These are phyloP conservation scores for Eupithecia dodoneata DNA, from an alignment of 2,888 invertebrate genomes.

Conservation along the genomic window DNA sequence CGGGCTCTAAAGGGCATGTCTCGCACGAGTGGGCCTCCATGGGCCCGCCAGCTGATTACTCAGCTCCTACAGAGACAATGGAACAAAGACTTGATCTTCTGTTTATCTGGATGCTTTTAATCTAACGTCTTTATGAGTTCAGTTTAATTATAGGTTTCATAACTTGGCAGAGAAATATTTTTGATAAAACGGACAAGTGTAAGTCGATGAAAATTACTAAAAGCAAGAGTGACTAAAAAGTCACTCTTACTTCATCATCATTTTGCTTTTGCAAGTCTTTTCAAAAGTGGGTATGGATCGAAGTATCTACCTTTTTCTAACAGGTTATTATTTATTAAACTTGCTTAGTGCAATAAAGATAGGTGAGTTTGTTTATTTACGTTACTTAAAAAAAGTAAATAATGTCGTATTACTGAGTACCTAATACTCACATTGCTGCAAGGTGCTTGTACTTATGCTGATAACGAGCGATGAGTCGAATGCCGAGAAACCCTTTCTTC, in stretches of 20 bases:
- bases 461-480: neutral
- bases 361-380: no score
- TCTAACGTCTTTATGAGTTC: neutral
- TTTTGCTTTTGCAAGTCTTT: no score
- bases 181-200: neutral
- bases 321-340: no score
- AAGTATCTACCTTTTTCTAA: no score
- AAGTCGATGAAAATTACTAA: neutral
- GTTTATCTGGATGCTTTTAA: constrained; percentile 8
- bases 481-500: neutral
- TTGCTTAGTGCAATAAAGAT: no score
- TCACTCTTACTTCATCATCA: no score
- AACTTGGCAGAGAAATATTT: neutral
- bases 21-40: constrained; percentile 22
- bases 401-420: no score
- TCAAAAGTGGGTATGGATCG: no score
- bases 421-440: no score
- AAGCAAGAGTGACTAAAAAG: no score
- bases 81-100: constrained; percentile 11
- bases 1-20: constrained; percentile 16
- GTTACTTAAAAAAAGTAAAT: no score
- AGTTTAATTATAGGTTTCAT: neutral
- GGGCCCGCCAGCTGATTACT: constrained; percentile 25
- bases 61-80: constrained; percentile 16
- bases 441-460: neutral